These are phyloP conservation scores for Stomatorhinus walkeri DNA, from an alignment of 2,797 vertebrate species.

Conservation along the genomic window DNA sequence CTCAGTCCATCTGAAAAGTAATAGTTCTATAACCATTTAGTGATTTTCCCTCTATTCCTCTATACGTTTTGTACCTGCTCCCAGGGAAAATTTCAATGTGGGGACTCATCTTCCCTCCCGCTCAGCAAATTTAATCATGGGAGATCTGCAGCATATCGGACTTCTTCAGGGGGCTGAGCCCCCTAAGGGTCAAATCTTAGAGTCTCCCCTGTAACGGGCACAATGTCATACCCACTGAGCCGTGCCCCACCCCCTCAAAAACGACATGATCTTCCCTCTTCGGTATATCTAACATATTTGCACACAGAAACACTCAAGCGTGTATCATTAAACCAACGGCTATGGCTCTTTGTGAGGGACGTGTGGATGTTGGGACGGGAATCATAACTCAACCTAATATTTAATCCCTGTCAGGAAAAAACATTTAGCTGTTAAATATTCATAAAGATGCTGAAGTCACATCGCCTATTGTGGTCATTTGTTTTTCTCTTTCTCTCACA, in stretches of 20 bases:
- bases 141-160: background rate
- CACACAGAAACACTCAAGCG: background rate
- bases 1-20: background rate
- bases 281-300: background rate
- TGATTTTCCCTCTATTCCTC: background rate
- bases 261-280: background rate
- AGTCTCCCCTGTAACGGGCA: background rate
- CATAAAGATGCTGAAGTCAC: slow-evolving; percentile 9
- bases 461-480: slow-evolving; percentile 13
- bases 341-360: background rate
- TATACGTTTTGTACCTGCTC: background rate
- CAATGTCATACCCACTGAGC: background rate
- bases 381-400: slow-evolving; percentile 19
- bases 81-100: background rate
- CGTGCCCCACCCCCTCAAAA: background rate
- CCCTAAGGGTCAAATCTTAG: background rate
- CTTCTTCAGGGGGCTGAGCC: background rate
- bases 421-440: slow-evolving; percentile 24
- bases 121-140: background rate
- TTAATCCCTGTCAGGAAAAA: slow-evolving; percentile 10
- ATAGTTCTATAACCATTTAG: background rate
- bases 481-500: background rate
- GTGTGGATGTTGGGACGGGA: background rate
- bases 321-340: background rate
- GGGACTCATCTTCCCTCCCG: background rate